Conservation (phyloP, 2,888 invertebrate species). For the Chloromyia formosa region DNA sequence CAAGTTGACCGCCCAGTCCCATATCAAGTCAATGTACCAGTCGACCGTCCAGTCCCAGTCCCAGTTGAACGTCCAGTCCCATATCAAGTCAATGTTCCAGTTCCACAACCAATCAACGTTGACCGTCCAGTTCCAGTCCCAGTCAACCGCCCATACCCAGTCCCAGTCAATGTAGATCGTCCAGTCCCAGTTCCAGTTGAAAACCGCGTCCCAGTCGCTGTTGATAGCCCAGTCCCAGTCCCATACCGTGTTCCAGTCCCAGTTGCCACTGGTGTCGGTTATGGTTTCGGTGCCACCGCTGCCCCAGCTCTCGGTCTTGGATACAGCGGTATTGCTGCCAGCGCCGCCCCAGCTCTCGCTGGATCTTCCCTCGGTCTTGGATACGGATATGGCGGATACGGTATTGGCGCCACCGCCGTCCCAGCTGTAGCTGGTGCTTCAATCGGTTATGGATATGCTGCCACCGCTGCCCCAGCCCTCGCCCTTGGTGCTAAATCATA, state of each 20-base stretch:
- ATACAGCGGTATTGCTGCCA: constrained; percentile 29
- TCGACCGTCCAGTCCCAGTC: constrained; percentile 65
- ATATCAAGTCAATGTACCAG: constrained; percentile 69
- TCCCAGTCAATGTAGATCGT: constrained; percentile 71
- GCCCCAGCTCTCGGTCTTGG: constrained; percentile 32
- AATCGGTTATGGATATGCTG: not conserved
- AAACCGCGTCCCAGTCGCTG: constrained; percentile 75
- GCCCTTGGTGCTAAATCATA: not conserved
- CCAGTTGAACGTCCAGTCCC: constrained; percentile 70
- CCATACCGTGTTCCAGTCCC: constrained; percentile 69
- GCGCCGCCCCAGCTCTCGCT: constrained; percentile 24
- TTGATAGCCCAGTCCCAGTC: constrained; percentile 72
- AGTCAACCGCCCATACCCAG: constrained; percentile 65
- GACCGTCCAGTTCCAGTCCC: constrained; percentile 74
- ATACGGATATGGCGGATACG: not conserved
- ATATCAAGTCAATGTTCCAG: constrained; percentile 73
- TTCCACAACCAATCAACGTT: constrained; percentile 77
- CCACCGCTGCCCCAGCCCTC: not conserved
- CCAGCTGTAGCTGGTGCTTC: not conserved
- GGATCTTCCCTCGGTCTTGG: constrained; percentile 19
- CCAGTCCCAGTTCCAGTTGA: constrained; percentile 74
- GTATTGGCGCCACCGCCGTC: not conserved
- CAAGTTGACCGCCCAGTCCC: constrained; percentile 73
- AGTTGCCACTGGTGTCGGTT: constrained; percentile 56
- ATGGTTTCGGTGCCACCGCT: constrained; percentile 22